Evolutionary conservation across 1,140 invertebrate genomes (phyloP).

Genomic region (Philopotamus ludificatus): DNA sequence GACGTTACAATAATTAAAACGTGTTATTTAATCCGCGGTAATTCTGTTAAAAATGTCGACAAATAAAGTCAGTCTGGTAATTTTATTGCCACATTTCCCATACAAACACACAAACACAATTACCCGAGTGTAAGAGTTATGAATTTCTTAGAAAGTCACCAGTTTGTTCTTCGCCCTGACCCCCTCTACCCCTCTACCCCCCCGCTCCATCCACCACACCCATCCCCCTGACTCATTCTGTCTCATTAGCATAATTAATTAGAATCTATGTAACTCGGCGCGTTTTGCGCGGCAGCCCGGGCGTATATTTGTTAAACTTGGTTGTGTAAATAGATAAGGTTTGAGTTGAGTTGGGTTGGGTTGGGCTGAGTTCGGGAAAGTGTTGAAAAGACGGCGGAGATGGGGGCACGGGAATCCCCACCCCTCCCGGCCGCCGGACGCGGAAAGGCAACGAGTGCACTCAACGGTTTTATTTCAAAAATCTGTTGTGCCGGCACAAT

Average conservation of each 20-base stretch:
- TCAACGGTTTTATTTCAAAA: background rate
- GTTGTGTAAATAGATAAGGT: conserved; percentile 43
- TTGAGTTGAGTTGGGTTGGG: conserved; percentile 31
- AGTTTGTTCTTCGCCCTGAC: background rate
- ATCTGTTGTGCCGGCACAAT: background rate
- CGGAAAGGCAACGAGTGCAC: background rate
- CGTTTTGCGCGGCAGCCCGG: conserved; percentile 32
- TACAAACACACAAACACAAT: background rate
- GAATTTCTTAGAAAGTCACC: conserved; percentile 1
- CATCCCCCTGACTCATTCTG: conserved; percentile 33
- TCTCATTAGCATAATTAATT: conserved; percentile 43
- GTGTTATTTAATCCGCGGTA: too few relatives aligned
- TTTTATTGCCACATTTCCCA: conserved; percentile 1
- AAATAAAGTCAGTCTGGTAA: too few relatives aligned
- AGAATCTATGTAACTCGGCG: conserved; percentile 42
- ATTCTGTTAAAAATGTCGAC: too few relatives aligned
- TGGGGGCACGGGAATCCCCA: background rate
- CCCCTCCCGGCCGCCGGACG: too few relatives aligned
- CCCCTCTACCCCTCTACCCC: conserved; percentile 5
- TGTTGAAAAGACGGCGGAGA: conserved; percentile 25
- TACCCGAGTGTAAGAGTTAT: too few relatives aligned
- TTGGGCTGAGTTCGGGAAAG: conserved; percentile 35
- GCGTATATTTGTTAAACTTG: conserved; percentile 41
- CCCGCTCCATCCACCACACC: too few relatives aligned
- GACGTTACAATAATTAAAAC: too few relatives aligned